Evolutionary conservation across 2,888 invertebrate genomes (phyloP).

Genomic region (Empis stercorea): DNA sequence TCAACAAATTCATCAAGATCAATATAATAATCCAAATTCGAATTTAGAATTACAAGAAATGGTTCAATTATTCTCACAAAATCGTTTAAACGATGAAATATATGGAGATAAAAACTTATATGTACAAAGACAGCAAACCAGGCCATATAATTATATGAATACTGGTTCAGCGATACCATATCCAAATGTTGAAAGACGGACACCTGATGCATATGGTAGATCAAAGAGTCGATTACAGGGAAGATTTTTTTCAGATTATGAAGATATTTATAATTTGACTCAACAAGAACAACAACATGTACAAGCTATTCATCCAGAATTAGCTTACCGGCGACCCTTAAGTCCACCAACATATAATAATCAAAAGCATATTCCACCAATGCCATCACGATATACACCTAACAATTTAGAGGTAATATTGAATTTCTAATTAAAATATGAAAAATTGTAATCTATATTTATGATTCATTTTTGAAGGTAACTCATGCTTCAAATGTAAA

Average conservation of each 20-base stretch:
- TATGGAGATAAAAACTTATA: constrained; percentile 32
- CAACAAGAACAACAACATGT: constrained; percentile 19
- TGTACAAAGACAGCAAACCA: constrained; percentile 20
- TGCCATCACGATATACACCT: constrained; percentile 32
- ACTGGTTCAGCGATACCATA: constrained; percentile 9
- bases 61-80: constrained; percentile 17
- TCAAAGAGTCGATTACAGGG: constrained; percentile 38
- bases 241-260: constrained; percentile 51
- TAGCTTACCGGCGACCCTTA: constrained; percentile 44
- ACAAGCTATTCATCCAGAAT: constrained; percentile 1
- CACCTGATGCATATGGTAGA: constrained; percentile 71
- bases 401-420: constrained; percentile 32
- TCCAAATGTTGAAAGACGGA: constrained; percentile 50
- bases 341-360: constrained; percentile 43
- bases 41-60: neutral
- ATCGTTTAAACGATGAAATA: constrained; percentile 23
- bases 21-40: neutral
- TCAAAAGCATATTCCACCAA: constrained; percentile 31
- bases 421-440: neutral
- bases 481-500: constrained; percentile 10
- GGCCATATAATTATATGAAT: neutral
- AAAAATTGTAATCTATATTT: neutral
- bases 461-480: neutral
- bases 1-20: constrained; percentile 13
- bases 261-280: constrained; percentile 54